phyloP scores from a whole-genome alignment of 2,888 invertebrate genomes.

The Pterostichus niger region DNA sequence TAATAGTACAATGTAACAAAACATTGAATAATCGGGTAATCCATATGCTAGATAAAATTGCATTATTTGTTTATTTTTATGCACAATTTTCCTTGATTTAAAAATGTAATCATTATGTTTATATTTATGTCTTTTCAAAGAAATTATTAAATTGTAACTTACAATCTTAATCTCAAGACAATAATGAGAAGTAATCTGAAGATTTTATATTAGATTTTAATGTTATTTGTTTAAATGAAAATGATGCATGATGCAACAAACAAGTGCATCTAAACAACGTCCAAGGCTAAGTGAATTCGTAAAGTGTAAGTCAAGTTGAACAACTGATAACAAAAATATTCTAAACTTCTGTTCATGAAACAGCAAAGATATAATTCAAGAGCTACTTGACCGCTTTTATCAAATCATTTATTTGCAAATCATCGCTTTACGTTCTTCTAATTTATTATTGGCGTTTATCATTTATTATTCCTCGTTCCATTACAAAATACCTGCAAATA shows the following conservation, averaged over 20 bases:
- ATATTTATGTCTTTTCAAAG: not conserved
- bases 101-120: not conserved
- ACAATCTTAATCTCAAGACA: no score
- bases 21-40: not conserved
- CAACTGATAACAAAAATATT: conserved; percentile 25
- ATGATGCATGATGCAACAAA: not conserved
- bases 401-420: conserved; percentile 12
- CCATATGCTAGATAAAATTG: not conserved
- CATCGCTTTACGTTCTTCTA: conserved; percentile 16
- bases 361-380: conserved; percentile 1
- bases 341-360: not conserved
- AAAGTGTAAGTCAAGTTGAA: conserved; percentile 38
- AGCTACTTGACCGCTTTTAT: not conserved
- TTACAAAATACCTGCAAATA: no score
- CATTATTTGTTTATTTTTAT: conserved; percentile 18
- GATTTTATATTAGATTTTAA: not conserved
- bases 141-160: not conserved
- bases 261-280: conserved; percentile 25
- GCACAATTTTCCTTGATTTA: conserved; percentile 2
- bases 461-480: no score
- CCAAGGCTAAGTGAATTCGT: conserved; percentile 24
- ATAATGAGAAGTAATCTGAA: no score
- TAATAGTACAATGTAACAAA: not conserved
- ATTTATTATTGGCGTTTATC: no score
- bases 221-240: not conserved